phyloP scores from a whole-genome alignment of 2,888 invertebrate genomes.

The Papilio gigon region DNA sequence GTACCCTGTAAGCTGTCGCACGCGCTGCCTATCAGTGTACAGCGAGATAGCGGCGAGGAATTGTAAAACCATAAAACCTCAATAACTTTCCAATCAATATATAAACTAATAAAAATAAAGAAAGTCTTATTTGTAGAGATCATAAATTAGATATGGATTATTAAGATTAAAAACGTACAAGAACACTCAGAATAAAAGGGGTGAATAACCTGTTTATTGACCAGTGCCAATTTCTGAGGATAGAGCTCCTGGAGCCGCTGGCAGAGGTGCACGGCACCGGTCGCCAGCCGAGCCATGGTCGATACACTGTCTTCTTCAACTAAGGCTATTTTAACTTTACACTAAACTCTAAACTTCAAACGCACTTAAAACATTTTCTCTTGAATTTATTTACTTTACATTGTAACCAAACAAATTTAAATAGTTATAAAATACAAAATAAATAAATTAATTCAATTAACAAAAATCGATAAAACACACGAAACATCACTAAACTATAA shows the following conservation, averaged over 20 bases:
- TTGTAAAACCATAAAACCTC: slow-evolving; percentile 19
- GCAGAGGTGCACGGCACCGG: slow-evolving; percentile 70
- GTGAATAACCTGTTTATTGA: slow-evolving; percentile 59
- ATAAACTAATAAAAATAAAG: slow-evolving; percentile 19
- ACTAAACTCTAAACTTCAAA: too few species aligned
- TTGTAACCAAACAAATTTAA: neutral
- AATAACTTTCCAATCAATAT: slow-evolving; percentile 1
- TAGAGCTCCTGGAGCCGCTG: slow-evolving; percentile 75
- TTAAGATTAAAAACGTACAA: neutral
- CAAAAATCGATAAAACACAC: neutral
- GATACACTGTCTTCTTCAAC: slow-evolving; percentile 6
- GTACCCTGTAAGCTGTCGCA: neutral
- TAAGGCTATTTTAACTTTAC: too few species aligned
- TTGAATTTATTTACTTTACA: neutral
- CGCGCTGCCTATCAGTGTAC: slow-evolving; percentile 22
- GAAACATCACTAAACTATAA: neutral
- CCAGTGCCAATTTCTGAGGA: slow-evolving; percentile 66
- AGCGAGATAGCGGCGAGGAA: neutral
- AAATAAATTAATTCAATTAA: slow-evolving; percentile 1
- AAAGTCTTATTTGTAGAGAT: neutral
- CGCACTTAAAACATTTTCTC: neutral
- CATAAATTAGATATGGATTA: neutral
- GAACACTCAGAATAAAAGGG: slow-evolving; percentile 19
- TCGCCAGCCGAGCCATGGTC: slow-evolving; percentile 70
- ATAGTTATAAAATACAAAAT: neutral